A percentile compares a stretch with the other conserved stretches of the same genome.
These are phyloP conservation scores for Euphydryas editha DNA, from an alignment of 2,888 invertebrate species.

Conservation along the genomic window DNA sequence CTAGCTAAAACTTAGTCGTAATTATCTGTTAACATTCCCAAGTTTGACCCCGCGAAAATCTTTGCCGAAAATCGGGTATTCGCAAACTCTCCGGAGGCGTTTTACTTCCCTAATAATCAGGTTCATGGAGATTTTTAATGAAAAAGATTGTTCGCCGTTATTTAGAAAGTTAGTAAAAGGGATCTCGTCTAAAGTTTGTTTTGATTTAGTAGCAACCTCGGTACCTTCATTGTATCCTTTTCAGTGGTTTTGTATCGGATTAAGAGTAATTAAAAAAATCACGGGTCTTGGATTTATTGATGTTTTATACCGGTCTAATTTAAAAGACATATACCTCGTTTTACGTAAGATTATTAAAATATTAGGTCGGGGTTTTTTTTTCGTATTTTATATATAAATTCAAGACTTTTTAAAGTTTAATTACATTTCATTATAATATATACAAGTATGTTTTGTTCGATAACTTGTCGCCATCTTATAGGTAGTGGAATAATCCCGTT, in stretches of 20 bases:
- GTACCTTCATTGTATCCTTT: slow-evolving; percentile 73
- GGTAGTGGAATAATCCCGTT: too few species aligned
- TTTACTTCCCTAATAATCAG: slow-evolving; percentile 81
- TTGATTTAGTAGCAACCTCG: slow-evolving; percentile 77
- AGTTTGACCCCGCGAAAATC: slow-evolving; percentile 82
- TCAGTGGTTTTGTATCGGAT: slow-evolving; percentile 73
- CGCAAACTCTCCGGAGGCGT: slow-evolving; percentile 75
- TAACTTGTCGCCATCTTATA: too few species aligned
- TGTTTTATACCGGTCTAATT: too few species aligned
- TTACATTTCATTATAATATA: too few species aligned
- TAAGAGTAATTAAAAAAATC: slow-evolving; percentile 44
- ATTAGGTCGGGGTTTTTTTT: too few species aligned
- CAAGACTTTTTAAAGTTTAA: too few species aligned
- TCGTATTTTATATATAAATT: too few species aligned
- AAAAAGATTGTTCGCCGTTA: slow-evolving; percentile 82
- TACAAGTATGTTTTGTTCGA: too few species aligned
- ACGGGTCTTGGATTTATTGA: slow-evolving; percentile 12
- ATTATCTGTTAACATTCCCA: slow-evolving; percentile 84
- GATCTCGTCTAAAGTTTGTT: slow-evolving; percentile 77
- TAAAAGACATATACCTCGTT: too few species aligned
- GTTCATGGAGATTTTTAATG: slow-evolving; percentile 82
- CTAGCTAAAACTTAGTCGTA: slow-evolving; percentile 80
- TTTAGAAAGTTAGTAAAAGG: slow-evolving; percentile 81
- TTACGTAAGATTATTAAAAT: too few species aligned
- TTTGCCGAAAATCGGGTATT: slow-evolving; percentile 66